Conservation (phyloP, 2,113 vertebrate genomes). For the Myodes glareolus region DNA sequence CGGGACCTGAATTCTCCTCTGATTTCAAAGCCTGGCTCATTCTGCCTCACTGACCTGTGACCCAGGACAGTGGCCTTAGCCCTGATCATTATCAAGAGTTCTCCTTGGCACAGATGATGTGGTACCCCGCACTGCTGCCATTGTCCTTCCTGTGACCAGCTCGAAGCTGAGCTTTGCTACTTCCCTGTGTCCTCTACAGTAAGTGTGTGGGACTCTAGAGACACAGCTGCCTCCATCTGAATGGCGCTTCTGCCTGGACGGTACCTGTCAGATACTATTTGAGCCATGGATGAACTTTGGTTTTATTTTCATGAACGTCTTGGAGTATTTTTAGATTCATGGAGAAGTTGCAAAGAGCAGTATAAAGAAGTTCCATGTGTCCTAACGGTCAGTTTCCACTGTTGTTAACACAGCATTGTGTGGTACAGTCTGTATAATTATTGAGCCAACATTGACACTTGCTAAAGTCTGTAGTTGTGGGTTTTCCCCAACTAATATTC, state of each 20-base stretch:
- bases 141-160: background rate
- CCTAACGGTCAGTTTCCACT: background rate
- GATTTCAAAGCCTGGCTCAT: background rate
- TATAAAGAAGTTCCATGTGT: background rate
- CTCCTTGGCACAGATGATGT: background rate
- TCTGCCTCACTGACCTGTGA: background rate
- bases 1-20: background rate
- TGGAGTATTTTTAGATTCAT: background rate
- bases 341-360: background rate
- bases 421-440: background rate
- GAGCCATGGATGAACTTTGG: background rate
- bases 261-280: background rate
- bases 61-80: background rate
- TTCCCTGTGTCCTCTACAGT: background rate
- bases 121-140: background rate
- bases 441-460: background rate
- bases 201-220: background rate
- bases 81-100: background rate
- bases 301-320: slow-evolving; percentile 14
- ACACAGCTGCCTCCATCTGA: too few species aligned
- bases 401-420: background rate
- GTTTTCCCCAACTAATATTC: background rate
- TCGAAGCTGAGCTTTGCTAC: background rate
- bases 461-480: background rate
- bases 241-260: background rate